Evolutionary conservation across 2,797 vertebrate genomes (phyloP), one percentile per base, ranked within the genome.

Genomic region (Cossypha niveicapilla): DNA sequence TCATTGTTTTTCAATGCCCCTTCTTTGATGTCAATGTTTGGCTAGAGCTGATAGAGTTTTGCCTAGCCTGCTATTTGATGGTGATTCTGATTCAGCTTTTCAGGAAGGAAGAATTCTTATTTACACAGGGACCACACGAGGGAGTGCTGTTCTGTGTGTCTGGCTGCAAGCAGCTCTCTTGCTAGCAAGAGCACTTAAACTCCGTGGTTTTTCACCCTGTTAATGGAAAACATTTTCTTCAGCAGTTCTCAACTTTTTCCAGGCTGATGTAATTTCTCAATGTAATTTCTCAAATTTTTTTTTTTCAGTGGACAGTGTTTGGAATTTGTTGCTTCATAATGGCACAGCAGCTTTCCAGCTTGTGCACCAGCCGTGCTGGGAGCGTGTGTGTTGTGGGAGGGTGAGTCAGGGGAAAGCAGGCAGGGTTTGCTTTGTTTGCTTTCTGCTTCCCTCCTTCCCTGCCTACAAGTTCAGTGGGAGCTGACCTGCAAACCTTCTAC

Each of bases 111-210:
- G 77, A 85, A 15, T 23, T 74, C 27, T n/a, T n/a, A 6, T 65
- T 63, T 68, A 47, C 45, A 25, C 50, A 28, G 27, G 54, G 63
- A 54, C 96, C 96, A 93, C 96, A 94, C 0, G 96, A 88, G 95
- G 96, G 95, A 89, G 95, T 44, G 37, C 2, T 91, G 78, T 37
- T 87, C 93, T 87, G 27, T 0, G 0, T 15, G 13, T 23, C 22
- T 51, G 42, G 16, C 57, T 94, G 45, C 61, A 30, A 21, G 48
- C 34, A 67, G 71, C 66, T 85, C 13, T 35, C 41, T 45, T 10
- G 24, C 79, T 76, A 50, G 42, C 23, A 5, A 25, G n/a, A 37
- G 19, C 65, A 9, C 51, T 78, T 68, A 2, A 81, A 41, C 44
- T 68, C 11, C 1, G 21, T 28, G 12, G 3, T 30, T 89, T 92